Evolutionary conservation across 64 coral and sea anemone genomes (phyloP), one percentile per base, ranked within the genome.

Genomic region (Montipora efflorescens): DNA sequence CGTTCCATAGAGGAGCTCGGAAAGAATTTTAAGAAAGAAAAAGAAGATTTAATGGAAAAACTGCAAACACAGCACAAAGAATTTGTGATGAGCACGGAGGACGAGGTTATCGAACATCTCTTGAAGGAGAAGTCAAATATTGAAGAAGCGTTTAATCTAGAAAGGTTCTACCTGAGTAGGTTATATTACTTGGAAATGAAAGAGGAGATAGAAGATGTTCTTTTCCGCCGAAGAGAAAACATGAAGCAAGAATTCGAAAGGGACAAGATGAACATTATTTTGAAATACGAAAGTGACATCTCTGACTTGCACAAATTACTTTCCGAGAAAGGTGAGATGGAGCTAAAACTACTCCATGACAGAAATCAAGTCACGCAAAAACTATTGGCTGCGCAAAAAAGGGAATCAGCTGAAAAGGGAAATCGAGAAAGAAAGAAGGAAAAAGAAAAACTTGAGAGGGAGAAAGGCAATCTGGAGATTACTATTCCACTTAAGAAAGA

Each of bases 101-200:
- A 85, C 0, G 92, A 99, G 68, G 81, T 95, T 2, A 94, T 99
- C 87, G 95, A 99, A 76, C 79, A 77, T 62, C 84, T 99, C 4
- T 48, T 94, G 13, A 90, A 77, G 36, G 88, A 96, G 79, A 99
- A 92, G 68, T 73, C 84, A 44, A 71, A 74, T 48, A 61, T 99
- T 36, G 95, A 99, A 93, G 92, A 99, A 10, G 95, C 92, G 13
- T 66, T 96, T 18, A 94, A 94, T 45, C 3, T 91, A 11, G 98
- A 99, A 77, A 77, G 98, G 55, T 99, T 99, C 78, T 84, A 93
- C 44, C 58, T 99, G 13, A 88, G 98, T 89, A 82, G 98, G 18
- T 48, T 99, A 64, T 99, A 99, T 66, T 92, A 96, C 86, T 48
- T 90, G 61, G 98, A 99, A 78, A 99, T 99, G 98, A 96, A 93